Conservation (phyloP, 2,888 invertebrate species). For the Argynnis bischoffii region DNA sequence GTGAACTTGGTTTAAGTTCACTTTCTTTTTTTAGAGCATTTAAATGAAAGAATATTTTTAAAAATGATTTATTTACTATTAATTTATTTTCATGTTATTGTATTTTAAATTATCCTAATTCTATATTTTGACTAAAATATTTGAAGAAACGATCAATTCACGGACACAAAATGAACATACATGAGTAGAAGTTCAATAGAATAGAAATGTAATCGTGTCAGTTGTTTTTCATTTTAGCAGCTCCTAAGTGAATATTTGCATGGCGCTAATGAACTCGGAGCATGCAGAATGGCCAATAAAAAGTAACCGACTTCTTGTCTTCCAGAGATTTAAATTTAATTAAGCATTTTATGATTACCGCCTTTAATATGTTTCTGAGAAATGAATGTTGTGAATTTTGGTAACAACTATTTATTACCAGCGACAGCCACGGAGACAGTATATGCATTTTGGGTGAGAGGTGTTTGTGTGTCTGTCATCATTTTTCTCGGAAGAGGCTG, state of each 20-base stretch:
- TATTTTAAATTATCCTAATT: too few species aligned
- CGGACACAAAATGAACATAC: not conserved
- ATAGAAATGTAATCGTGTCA: constrained; percentile 54
- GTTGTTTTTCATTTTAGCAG: constrained; percentile 52
- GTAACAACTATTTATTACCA: too few species aligned
- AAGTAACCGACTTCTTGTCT: constrained; percentile 60
- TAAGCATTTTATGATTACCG: constrained; percentile 53
- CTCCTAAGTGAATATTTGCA: constrained; percentile 75
- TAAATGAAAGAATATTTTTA: too few species aligned
- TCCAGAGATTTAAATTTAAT: constrained; percentile 59
- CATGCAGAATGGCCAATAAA: constrained; percentile 60
- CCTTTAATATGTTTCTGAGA: constrained; percentile 1
- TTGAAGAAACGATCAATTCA: not conserved
- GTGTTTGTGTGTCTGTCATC: too few species aligned
- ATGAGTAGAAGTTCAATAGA: constrained; percentile 24
- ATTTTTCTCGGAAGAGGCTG: too few species aligned
- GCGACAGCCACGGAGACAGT: too few species aligned
- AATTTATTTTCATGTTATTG: too few species aligned
- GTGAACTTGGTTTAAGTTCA: too few species aligned
- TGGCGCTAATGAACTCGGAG: constrained; percentile 61
- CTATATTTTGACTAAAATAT: not conserved
- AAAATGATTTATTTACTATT: too few species aligned
- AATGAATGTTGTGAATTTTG: not conserved
- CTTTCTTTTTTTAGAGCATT: too few species aligned
- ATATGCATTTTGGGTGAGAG: too few species aligned